Percentiles rank a stretch among this genome's conserved stretches.
Conservation (phyloP, 2,113 vertebrate species). For the Takifugu flavidus region DNA sequence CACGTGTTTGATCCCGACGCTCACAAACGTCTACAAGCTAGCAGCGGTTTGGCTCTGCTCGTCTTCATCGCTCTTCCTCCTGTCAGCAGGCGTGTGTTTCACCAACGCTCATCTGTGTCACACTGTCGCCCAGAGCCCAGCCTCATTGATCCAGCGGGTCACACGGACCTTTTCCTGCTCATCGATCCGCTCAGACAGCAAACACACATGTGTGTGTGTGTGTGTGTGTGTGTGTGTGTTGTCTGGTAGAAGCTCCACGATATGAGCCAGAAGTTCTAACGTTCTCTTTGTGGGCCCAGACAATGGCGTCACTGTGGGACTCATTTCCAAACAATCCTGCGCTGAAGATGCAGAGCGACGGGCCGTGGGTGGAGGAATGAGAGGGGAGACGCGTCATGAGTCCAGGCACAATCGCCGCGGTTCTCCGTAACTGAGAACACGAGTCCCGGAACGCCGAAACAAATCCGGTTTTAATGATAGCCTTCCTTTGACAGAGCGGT, state of each 20-base stretch:
- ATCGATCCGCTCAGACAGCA: slow-evolving; percentile 5
- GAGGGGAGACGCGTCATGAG: no score
- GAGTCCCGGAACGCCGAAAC: no score
- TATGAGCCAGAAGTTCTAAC: slow-evolving; percentile 31
- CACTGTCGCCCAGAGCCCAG: slow-evolving; percentile 33
- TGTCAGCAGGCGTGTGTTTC: slow-evolving; percentile 15
- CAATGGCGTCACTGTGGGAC: slow-evolving; percentile 49
- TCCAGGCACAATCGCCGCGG: no score
- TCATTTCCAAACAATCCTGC: slow-evolving; percentile 37
- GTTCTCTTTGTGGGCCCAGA: slow-evolving; percentile 38
- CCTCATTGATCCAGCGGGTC: slow-evolving; percentile 33
- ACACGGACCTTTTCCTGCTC: slow-evolving; percentile 47
- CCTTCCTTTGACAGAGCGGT: no score
- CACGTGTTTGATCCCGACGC: no score
- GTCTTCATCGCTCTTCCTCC: neutral
- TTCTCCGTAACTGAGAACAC: no score
- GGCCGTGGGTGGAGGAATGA: no score
- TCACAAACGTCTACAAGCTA: no score
- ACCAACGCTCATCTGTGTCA: slow-evolving; percentile 46
- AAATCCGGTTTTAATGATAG: no score
- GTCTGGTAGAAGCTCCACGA: slow-evolving; percentile 6
- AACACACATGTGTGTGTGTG: no score
- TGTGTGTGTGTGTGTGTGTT: neutral
- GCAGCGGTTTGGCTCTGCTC: no score
- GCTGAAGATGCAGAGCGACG: slow-evolving; percentile 5